Conservation (phyloP, 2,888 invertebrate genomes). For the Campaea margaritaria region DNA sequence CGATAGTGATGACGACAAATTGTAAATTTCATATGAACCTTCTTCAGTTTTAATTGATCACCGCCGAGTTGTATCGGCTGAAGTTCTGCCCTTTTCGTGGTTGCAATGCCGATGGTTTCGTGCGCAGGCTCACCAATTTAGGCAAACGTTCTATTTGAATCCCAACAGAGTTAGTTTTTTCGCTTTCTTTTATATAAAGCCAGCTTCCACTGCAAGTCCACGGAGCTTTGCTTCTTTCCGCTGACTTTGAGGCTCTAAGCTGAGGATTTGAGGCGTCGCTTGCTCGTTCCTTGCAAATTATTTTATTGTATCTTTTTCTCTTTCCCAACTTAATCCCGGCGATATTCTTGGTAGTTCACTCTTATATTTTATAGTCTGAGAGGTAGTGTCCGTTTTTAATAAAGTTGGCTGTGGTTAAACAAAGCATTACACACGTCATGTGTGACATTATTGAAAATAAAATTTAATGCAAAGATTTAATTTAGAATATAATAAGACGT, state of each 20-base stretch:
- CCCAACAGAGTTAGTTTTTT: background rate
- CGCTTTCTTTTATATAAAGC: conserved; percentile 7
- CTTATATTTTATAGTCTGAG: conserved; percentile 20
- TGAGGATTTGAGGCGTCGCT: conserved; percentile 55
- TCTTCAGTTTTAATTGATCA: too few species aligned
- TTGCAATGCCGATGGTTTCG: too few species aligned
- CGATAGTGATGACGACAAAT: too few species aligned
- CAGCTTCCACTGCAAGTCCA: conserved; percentile 9
- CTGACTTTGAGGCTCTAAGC: conserved; percentile 41
- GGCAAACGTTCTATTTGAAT: too few species aligned
- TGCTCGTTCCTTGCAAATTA: conserved; percentile 59
- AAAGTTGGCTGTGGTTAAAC: background rate
- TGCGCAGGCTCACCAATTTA: too few species aligned
- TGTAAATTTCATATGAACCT: too few species aligned
- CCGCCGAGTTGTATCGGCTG: too few species aligned
- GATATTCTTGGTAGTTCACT: conserved; percentile 44
- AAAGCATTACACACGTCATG: too few species aligned
- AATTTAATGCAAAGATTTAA: too few species aligned
- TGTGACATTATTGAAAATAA: too few species aligned
- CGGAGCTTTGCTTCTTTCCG: conserved; percentile 20
- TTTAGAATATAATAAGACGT: too few species aligned
- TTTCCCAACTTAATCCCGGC: conserved; percentile 57
- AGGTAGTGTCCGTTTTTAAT: background rate
- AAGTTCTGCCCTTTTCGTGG: too few species aligned
- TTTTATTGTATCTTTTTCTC: conserved; percentile 62